Base-by-base conservation (phyloP, 2,113 vertebrate genomes). In the Quiscalus mexicanus region DNA sequence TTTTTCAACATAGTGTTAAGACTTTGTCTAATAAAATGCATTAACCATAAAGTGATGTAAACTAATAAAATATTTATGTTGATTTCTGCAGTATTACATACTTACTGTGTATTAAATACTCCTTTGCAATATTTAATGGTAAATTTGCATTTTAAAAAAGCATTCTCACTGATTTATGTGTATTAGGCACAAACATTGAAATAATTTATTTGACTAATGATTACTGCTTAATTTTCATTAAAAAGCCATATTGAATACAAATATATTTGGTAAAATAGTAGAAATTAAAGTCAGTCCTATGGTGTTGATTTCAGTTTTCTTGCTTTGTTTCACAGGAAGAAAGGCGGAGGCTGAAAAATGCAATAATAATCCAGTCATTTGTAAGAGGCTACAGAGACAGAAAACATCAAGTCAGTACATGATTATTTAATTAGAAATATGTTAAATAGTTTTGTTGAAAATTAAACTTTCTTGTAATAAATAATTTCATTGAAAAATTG, bases 341-440 rank as follows among this genome's bases (percentile, higher is more conserved):
- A 98, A 98, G 99, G 55, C 98, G 98, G 97, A 98, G 99, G 83
- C 92, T 99, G 96, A 99, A 99, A 98, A 99, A 99, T 97, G 98
- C 99, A 90, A 98, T 99, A 91, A 98, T 99, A 88, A 99, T 99
- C 93, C 99, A 99, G 97, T 99, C 99, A 19, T 99, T 99, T 96
- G 98, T 99, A 79, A 98, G 99, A 75, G 99, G 99, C 28, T 99
- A 98, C 94, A 99, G 98, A 97, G 99, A 99, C 95, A 98, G 99
- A 94, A 99, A 99, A 96, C 98, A 98, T 88, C 99, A 99, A 97
- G 99, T 99, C 97, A 70, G 98, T 97, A 80, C 80, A 78, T 80
- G 74, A 8, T 75, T 77, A 64, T 69, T 75, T 87, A 31, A 56
- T 60, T 67, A 56, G 15, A 70, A 84, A n/a, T 35, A 22, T 42